phyloP scores from a whole-genome alignment of 1,140 invertebrate genomes.

The Leptopilina boulardi region DNA sequence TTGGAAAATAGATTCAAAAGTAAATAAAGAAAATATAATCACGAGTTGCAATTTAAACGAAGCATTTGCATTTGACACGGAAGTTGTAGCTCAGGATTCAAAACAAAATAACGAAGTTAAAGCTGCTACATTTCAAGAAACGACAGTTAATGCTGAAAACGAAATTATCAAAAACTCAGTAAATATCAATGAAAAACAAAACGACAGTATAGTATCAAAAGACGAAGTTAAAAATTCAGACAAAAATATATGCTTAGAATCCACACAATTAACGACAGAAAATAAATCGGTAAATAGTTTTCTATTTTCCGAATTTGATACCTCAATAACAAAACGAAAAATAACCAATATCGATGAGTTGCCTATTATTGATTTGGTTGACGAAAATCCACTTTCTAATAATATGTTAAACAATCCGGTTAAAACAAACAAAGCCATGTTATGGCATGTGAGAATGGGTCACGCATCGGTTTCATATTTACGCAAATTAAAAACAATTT shows the following conservation, averaged over 20 bases:
- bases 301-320: slow-evolving; percentile 16
- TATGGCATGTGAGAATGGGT: slow-evolving; percentile 51
- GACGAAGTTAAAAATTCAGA: no score
- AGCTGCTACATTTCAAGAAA: no score
- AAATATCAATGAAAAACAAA: no score
- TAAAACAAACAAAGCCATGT: slow-evolving; percentile 13
- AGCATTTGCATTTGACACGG: background rate
- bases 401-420: background rate
- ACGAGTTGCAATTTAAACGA: background rate
- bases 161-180: no score
- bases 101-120: slow-evolving; percentile 12
- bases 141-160: no score
- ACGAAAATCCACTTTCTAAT: background rate
- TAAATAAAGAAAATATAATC: background rate
- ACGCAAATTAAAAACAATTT: slow-evolving; percentile 47
- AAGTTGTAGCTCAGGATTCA: no score
- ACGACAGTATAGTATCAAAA: no score
- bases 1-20: slow-evolving; percentile 26
- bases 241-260: no score
- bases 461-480: slow-evolving; percentile 47
- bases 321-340: slow-evolving; percentile 1
- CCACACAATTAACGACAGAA: no score
- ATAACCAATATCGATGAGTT: slow-evolving; percentile 10
- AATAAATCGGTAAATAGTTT: slow-evolving; percentile 16
- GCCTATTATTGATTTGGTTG: no score